Percentiles rank a stretch among this genome's conserved stretches.
phyloP scores from a whole-genome alignment of 2,113 vertebrate species.

The Phaethornis superciliosus region DNA sequence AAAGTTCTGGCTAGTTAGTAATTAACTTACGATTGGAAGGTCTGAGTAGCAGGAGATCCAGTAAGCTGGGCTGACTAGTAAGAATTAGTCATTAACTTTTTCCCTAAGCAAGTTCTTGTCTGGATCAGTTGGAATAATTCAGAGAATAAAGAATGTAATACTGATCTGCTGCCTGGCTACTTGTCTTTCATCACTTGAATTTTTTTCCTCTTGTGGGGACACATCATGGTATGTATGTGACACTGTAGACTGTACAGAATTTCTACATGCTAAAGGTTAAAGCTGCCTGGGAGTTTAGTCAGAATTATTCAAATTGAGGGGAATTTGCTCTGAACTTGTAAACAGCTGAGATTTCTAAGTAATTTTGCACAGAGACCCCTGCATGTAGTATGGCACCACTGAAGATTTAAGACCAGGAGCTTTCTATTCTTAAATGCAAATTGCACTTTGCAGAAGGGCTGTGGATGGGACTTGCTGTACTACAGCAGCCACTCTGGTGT shows the following conservation, averaged over 20 bases:
- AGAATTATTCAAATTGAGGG: not conserved
- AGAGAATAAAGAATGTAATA: not conserved
- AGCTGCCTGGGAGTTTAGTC: not conserved
- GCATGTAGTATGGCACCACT: not conserved
- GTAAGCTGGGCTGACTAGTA: conserved; percentile 8
- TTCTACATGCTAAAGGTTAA: not conserved
- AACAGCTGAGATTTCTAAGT: not conserved
- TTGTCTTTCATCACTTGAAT: not conserved
- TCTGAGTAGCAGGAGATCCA: not conserved
- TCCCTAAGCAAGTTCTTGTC: not conserved
- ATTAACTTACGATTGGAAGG: conserved; percentile 51
- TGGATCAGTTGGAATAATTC: not conserved
- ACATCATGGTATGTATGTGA: not conserved
- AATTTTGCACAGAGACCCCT: not conserved
- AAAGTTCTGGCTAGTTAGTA: conserved; percentile 26
- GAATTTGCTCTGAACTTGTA: not conserved
- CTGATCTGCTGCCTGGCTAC: not conserved
- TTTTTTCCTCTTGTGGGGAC: not conserved
- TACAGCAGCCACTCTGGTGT: not conserved
- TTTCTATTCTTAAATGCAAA: not conserved
- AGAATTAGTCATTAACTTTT: conserved; percentile 55
- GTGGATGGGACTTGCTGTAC: not conserved
- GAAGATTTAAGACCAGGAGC: not conserved
- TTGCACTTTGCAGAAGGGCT: rapidly evolving
- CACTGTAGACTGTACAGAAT: not conserved